Conservation (phyloP, 53 echinoderm and acorn worm genomes). For the Temnopleurus reevesii region DNA sequence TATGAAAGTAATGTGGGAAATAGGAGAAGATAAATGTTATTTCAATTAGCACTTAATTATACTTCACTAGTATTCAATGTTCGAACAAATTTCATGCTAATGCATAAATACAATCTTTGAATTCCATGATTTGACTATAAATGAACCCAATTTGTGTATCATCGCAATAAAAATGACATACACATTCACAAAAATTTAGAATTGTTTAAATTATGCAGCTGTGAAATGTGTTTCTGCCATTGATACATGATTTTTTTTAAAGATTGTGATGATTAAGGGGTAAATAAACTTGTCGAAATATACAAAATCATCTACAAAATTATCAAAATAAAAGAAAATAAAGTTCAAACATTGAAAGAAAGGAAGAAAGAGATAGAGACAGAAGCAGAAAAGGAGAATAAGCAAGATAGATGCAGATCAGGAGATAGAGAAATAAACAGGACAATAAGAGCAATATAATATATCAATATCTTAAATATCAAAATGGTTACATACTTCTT, state of each 20-base stretch:
- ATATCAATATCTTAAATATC: too few relatives aligned
- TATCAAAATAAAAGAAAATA: background rate
- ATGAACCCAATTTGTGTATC: background rate
- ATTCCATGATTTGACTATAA: background rate
- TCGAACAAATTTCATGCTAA: too few relatives aligned
- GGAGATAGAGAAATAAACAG: background rate
- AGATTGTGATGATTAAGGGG: too few relatives aligned
- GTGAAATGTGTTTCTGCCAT: too few relatives aligned
- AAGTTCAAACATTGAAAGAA: background rate
- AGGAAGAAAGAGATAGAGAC: background rate
- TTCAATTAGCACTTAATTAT: too few relatives aligned
- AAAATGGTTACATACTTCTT: too few relatives aligned
- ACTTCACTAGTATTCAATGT: too few relatives aligned
- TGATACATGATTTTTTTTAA: too few relatives aligned
- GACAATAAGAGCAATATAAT: background rate
- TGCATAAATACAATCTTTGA: background rate
- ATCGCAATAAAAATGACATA: background rate
- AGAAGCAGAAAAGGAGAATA: background rate
- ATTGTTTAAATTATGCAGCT: background rate
- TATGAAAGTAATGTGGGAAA: too few relatives aligned
- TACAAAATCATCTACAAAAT: conserved; percentile 33
- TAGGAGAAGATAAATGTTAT: too few relatives aligned
- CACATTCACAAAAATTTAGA: background rate
- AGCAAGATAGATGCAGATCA: background rate
- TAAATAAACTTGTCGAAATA: conserved; percentile 45